Evolutionary conservation across 2,797 vertebrate genomes (phyloP).

Genomic region (Sus cebifrons): DNA sequence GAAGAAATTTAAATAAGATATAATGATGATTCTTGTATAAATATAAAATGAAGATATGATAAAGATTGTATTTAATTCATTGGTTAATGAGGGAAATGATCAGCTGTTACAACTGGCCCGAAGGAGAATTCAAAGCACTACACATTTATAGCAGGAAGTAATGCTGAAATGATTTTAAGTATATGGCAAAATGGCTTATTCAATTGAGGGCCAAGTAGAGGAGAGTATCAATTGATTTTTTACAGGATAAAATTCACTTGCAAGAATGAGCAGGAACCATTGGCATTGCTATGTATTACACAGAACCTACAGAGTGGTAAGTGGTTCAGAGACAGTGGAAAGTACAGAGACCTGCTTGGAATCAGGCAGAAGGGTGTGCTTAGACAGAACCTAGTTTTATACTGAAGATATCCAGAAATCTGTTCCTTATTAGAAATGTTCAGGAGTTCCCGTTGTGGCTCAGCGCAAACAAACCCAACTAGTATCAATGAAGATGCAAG

Average conservation of each 20-base stretch:
- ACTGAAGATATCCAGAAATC: not conserved
- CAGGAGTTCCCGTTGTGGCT: too few relatives aligned
- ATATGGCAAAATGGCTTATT: not conserved
- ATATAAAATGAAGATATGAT: not conserved
- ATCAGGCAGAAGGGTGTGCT: not conserved
- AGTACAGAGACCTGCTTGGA: not conserved
- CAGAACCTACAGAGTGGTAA: not conserved
- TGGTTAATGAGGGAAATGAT: not conserved
- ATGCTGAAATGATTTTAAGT: slow-evolving; percentile 7
- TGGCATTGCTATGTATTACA: not conserved
- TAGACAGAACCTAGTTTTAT: not conserved
- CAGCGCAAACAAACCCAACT: too few relatives aligned
- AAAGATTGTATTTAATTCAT: slow-evolving; percentile 25
- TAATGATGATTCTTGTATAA: not conserved
- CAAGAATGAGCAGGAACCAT: not conserved
- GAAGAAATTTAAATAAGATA: not conserved
- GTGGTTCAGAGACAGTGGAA: not conserved
- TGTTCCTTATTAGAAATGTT: not conserved
- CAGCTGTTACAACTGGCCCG: not conserved
- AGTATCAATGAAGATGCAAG: too few relatives aligned
- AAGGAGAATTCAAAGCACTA: not conserved
- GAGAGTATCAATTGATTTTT: not conserved
- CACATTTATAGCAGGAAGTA: not conserved
- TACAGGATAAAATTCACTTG: not conserved
- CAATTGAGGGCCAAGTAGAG: not conserved